Conservation (phyloP, 2,888 invertebrate species). For the Pammene aurita region DNA sequence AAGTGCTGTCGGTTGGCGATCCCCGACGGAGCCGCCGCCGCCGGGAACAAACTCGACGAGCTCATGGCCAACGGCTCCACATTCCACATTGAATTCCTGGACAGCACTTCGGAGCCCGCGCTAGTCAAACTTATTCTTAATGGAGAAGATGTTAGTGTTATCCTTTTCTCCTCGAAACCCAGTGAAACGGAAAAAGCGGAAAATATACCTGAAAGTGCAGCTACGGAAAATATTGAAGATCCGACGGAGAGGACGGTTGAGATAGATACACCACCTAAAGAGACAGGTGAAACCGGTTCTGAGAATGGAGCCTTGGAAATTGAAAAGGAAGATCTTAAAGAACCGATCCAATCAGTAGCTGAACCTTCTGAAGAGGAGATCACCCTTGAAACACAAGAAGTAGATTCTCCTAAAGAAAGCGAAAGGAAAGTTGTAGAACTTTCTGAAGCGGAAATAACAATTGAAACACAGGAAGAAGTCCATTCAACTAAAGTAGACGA, state of each 20-base stretch:
- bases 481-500: conserved; percentile 26
- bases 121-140: conserved; percentile 84
- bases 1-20: conserved; percentile 84
- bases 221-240: not conserved
- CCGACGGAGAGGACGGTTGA: not conserved
- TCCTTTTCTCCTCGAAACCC: conserved; percentile 15
- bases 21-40: conserved; percentile 70
- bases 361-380: not conserved
- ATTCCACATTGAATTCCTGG: conserved; percentile 85
- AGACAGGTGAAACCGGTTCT: not conserved
- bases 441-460: not conserved
- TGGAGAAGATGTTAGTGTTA: conserved; percentile 70
- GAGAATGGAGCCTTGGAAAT: conserved; percentile 5
- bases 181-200: conserved; percentile 13
- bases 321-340: not conserved
- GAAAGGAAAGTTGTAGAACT: conserved; percentile 27
- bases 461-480: conserved; percentile 27
- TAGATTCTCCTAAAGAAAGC: conserved; percentile 28
- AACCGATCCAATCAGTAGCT: not conserved
- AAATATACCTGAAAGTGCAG: not conserved
- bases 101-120: conserved; percentile 82
- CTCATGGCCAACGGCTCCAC: conserved; percentile 63
- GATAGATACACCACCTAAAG: not conserved
- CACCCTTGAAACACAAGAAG: conserved; percentile 15
- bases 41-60: conserved; percentile 66